Conservation (phyloP, 2,888 invertebrate species). For the Ctenicera cuprea region DNA sequence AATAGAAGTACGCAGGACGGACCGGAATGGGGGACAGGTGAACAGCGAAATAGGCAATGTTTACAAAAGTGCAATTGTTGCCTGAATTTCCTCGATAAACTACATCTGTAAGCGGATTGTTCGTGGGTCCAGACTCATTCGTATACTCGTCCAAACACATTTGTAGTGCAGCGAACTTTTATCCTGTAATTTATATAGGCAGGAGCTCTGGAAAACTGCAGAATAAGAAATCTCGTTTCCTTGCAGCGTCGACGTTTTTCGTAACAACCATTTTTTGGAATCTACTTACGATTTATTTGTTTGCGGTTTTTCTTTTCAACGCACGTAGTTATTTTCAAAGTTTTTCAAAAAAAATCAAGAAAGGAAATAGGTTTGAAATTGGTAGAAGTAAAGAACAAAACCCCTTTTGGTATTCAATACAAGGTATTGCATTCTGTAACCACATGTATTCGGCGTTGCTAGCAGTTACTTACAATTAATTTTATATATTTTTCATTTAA, state of each 20-base stretch:
- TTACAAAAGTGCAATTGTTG: constrained; percentile 66
- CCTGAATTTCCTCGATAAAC: constrained; percentile 65
- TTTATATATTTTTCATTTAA: no score
- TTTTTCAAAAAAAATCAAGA: no score
- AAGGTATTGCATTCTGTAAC: no score
- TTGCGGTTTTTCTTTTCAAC: neutral
- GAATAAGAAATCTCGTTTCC: constrained; percentile 46
- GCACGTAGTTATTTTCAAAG: no score
- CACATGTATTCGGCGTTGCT: no score
- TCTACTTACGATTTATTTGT: neutral
- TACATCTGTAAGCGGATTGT: constrained; percentile 66
- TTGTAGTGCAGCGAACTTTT: constrained; percentile 38
- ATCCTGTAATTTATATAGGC: constrained; percentile 46
- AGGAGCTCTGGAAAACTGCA: constrained; percentile 40
- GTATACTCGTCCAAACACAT: constrained; percentile 58
- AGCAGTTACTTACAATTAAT: no score
- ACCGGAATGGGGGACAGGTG: constrained; percentile 63
- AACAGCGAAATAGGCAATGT: constrained; percentile 64
- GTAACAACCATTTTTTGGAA: constrained; percentile 10
- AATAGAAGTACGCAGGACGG: constrained; percentile 61
- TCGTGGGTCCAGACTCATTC: constrained; percentile 60
- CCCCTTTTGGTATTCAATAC: no score
- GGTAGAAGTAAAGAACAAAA: no score
- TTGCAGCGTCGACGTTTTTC: constrained; percentile 29
- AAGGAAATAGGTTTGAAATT: no score